phyloP scores from a whole-genome alignment of 1,140 invertebrate genomes.

The Chironomus striatipennis region DNA sequence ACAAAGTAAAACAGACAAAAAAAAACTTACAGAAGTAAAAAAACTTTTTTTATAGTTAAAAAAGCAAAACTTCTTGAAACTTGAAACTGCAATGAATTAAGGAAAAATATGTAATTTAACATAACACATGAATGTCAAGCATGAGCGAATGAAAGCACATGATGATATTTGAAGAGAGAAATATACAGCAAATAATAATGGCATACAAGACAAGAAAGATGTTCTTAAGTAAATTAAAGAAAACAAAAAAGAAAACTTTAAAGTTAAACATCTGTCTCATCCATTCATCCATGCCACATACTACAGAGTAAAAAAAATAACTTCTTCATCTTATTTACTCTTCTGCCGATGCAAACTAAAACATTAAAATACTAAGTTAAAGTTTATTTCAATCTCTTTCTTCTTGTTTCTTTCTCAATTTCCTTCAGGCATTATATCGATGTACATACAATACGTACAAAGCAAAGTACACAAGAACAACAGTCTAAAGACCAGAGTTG shows the following conservation, averaged over 20 bases:
- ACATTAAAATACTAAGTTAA: neutral
- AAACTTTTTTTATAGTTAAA: no score
- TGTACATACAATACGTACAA: no score
- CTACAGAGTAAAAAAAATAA: neutral
- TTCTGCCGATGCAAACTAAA: neutral
- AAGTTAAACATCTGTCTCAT: slow-evolving; percentile 12
- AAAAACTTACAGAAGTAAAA: no score
- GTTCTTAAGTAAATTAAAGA: slow-evolving; percentile 14
- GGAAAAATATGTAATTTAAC: no score
- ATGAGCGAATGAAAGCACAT: neutral
- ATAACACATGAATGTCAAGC: neutral
- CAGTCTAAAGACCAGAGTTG: no score
- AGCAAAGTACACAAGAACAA: no score
- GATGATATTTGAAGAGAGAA: no score
- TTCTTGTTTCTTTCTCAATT: neutral
- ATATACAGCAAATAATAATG: no score
- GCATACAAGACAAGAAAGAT: neutral
- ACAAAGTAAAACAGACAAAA: neutral
- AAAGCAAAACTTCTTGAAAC: no score
- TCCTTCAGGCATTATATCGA: neutral
- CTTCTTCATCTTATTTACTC: slow-evolving; percentile 8
- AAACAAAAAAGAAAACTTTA: neutral
- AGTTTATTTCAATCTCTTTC: neutral
- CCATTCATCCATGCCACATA: neutral
- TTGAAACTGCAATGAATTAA: no score